Conservation (phyloP, 2,888 invertebrate species). For the Diarsia rubi region DNA sequence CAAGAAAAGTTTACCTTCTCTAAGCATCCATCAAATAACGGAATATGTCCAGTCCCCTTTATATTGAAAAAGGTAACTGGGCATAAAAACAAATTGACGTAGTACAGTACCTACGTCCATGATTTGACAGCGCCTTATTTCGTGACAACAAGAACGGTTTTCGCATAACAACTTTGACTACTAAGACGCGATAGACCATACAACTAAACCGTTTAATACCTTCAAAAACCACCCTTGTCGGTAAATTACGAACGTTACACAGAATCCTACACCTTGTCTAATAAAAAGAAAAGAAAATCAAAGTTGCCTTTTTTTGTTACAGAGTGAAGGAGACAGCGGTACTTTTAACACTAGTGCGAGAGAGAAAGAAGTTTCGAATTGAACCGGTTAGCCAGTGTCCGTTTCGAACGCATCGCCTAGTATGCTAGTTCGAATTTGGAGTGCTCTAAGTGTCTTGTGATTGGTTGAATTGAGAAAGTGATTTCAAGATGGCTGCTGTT, state of each 20-base stretch:
- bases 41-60: slow-evolving; percentile 1
- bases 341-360: slow-evolving; percentile 66
- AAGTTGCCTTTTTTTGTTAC: slow-evolving; percentile 84
- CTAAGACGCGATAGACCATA: background rate
- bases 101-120: background rate
- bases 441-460: slow-evolving; percentile 73
- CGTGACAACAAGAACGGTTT: slow-evolving; percentile 1
- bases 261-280: slow-evolving; percentile 65
- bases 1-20: background rate
- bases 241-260: slow-evolving; percentile 65
- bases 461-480: slow-evolving; percentile 76
- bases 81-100: slow-evolving; percentile 31
- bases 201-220: slow-evolving; percentile 37
- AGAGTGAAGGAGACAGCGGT: slow-evolving; percentile 78
- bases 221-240: slow-evolving; percentile 28
- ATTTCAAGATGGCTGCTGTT: slow-evolving; percentile 85
- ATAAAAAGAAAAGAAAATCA: slow-evolving; percentile 59
- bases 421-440: slow-evolving; percentile 80
- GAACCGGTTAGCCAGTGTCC: slow-evolving; percentile 79
- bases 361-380: slow-evolving; percentile 74
- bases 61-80: slow-evolving; percentile 19
- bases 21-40: slow-evolving; percentile 4
- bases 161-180: slow-evolving; percentile 3
- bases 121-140: slow-evolving; percentile 4
- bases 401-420: slow-evolving; percentile 80